phyloP scores from a whole-genome alignment of 1,140 invertebrate genomes.

The Chironomus tepperi region DNA sequence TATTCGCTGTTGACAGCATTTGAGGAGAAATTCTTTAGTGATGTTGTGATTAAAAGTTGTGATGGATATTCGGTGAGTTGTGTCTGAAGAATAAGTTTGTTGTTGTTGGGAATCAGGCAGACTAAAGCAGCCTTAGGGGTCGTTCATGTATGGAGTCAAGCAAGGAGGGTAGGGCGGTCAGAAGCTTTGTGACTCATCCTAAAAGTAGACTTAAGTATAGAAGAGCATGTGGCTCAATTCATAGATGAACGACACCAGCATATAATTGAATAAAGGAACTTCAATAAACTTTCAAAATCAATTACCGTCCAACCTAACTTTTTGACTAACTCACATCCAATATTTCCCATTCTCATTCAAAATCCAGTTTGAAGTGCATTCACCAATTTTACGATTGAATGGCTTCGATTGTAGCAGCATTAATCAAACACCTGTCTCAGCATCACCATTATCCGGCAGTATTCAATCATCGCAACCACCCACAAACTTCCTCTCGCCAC shows the following conservation, averaged over 20 bases:
- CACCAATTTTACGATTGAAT: slow-evolving; percentile 47
- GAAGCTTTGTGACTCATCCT: too few relatives aligned
- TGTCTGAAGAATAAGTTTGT: too few relatives aligned
- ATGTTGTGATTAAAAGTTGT: slow-evolving; percentile 45
- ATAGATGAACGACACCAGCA: too few relatives aligned
- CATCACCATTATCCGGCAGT: background rate
- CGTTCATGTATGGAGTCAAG: too few relatives aligned
- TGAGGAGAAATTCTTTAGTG: slow-evolving; percentile 54
- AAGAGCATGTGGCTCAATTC: too few relatives aligned
- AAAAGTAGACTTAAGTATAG: too few relatives aligned
- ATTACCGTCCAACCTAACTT: background rate
- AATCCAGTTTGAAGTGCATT: slow-evolving; percentile 54
- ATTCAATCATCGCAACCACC: slow-evolving; percentile 26
- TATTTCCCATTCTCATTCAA: slow-evolving; percentile 21
- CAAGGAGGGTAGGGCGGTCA: too few relatives aligned
- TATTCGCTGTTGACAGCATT: slow-evolving; percentile 54
- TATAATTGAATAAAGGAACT: too few relatives aligned
- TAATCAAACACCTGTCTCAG: slow-evolving; percentile 34
- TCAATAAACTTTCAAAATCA: too few relatives aligned
- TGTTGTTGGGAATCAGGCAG: too few relatives aligned
- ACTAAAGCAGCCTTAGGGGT: too few relatives aligned
- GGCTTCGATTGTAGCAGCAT: slow-evolving; percentile 42
- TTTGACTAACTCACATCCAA: background rate
- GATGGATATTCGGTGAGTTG: slow-evolving; percentile 30
- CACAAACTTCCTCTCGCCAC: slow-evolving; percentile 35